Percentiles rank a stretch among this genome's conserved stretches.
Conservation (phyloP, 2,113 vertebrate species). For the Solea solea region DNA sequence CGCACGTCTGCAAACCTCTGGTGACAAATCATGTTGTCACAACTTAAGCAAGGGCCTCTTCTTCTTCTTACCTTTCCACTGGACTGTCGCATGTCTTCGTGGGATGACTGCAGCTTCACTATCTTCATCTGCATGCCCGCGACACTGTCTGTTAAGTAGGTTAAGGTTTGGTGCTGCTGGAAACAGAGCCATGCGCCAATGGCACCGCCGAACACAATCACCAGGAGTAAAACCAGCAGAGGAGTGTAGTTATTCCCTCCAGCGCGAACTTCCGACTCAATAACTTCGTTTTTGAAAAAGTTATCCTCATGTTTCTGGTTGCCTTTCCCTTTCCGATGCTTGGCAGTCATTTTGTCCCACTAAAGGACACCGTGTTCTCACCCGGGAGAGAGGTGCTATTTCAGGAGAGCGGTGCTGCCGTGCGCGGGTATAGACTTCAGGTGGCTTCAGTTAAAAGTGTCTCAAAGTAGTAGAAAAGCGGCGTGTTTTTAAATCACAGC, state of each 20-base stretch:
- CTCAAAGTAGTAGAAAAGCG: neutral
- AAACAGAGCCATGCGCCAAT: conserved; percentile 70
- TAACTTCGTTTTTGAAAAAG: conserved; percentile 65
- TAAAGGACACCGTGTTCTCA: conserved; percentile 66
- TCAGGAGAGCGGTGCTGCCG: conserved; percentile 1
- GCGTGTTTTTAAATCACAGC: conserved; percentile 5
- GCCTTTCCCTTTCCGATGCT: conserved; percentile 77
- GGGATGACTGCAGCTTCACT: conserved; percentile 70
- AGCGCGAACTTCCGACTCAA: conserved; percentile 56
- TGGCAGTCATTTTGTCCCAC: conserved; percentile 75
- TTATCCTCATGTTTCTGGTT: conserved; percentile 76
- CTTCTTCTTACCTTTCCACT: conserved; percentile 67
- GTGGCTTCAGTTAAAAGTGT: conserved; percentile 1
- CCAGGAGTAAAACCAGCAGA: conserved; percentile 56
- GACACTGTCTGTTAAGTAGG: conserved; percentile 72
- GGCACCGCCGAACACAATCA: conserved; percentile 59
- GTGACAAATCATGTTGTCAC: neutral
- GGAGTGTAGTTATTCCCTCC: conserved; percentile 46
- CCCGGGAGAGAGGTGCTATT: conserved; percentile 27
- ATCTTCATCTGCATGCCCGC: conserved; percentile 77
- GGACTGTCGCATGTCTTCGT: conserved; percentile 70
- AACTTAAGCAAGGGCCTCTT: neutral
- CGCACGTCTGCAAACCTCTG: neutral
- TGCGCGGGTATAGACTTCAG: conserved; percentile 12
- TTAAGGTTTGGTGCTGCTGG: conserved; percentile 80